Evolutionary conservation across 2,113 vertebrate genomes (phyloP).

Genomic region (Seriola dumerili): DNA sequence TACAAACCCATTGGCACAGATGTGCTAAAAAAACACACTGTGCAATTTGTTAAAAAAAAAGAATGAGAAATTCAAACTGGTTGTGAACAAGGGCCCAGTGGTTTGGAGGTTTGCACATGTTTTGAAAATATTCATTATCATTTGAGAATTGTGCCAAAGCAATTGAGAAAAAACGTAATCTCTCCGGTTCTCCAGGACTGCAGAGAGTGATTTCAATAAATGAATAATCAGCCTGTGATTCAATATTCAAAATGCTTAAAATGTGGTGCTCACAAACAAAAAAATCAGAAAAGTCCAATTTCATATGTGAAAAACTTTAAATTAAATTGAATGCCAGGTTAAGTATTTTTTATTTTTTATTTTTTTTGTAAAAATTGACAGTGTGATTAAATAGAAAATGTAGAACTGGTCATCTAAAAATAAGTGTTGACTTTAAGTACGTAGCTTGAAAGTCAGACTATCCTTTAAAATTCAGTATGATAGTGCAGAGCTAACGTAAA

Average conservation of each 20-base stretch:
- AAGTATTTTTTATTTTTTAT: not conserved
- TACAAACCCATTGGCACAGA: not conserved
- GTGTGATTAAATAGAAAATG: not conserved
- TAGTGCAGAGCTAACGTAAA: not conserved
- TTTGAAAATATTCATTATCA: not conserved
- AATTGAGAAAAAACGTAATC: not conserved
- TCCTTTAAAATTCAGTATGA: slow-evolving; percentile 2
- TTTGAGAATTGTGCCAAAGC: not conserved
- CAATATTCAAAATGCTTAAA: not conserved
- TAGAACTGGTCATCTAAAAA: not conserved
- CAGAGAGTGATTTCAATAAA: not conserved
- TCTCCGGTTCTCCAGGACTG: not conserved
- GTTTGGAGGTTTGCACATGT: not conserved
- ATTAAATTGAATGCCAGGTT: not conserved
- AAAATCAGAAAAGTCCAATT: no score
- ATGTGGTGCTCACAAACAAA: no score
- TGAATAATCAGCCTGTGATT: not conserved
- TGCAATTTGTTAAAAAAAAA: not conserved
- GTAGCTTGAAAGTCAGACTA: not conserved
- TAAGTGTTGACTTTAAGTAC: not conserved
- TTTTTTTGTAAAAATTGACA: not conserved
- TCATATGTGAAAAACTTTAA: not conserved
- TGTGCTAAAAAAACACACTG: not conserved
- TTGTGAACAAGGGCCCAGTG: not conserved
- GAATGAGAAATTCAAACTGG: not conserved